Evolutionary conservation across 1,140 invertebrate genomes (phyloP).

Genomic region (Anadara kagoshimensis): DNA sequence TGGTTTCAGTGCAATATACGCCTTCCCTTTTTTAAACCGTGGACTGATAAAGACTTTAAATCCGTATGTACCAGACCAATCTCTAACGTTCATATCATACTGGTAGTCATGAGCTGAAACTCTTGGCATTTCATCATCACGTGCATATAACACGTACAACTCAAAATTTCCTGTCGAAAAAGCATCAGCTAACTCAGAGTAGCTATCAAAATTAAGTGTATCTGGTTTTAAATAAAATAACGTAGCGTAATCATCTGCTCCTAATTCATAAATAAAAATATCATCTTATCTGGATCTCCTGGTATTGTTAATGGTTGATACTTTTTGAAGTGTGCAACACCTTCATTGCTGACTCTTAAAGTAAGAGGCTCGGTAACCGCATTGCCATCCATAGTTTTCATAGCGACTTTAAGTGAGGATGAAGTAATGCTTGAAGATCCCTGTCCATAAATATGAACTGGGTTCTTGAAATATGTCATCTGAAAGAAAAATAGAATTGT

Average conservation of each 20-base stretch:
- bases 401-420: no score
- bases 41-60: no score
- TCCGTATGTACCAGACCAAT: no score
- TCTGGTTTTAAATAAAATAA: slow-evolving; percentile 24
- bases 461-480: neutral
- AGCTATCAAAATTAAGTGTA: slow-evolving; percentile 18
- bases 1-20: no score
- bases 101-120: no score
- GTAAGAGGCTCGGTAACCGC: no score
- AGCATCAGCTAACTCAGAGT: neutral
- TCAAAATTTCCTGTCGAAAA: no score
- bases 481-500: neutral
- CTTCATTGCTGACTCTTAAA: neutral
- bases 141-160: no score
- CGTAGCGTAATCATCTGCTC: slow-evolving; percentile 12
- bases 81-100: no score
- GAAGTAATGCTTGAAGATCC: neutral
- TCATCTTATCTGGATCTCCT: slow-evolving; percentile 21
- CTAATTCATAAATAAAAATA: slow-evolving; percentile 22
- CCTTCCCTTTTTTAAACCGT: no score
- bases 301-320: slow-evolving; percentile 4
- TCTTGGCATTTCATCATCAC: no score
- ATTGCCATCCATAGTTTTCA: no score
- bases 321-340: neutral
- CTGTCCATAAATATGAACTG: neutral